Evolutionary conservation across 1,140 invertebrate genomes (phyloP), one percentile per base, ranked within the genome.

Genomic region (Saxidomus purpurata): DNA sequence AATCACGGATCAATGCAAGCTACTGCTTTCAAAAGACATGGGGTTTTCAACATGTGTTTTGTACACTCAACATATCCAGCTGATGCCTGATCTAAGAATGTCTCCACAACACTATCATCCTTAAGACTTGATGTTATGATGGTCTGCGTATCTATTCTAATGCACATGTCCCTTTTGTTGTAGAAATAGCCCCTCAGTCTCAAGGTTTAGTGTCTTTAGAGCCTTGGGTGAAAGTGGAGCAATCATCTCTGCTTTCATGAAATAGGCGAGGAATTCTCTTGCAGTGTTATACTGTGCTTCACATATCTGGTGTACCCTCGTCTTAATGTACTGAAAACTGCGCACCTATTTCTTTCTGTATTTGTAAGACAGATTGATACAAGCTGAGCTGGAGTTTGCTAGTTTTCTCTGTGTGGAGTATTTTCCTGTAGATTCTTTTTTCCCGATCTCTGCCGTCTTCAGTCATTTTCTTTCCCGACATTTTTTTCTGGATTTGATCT

Each of bases 161-260:
- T 52, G 19, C 43, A 74, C 69, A 74, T 74, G 19, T 49, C n/a
- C 47, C 17, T 11, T 74, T 11, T 31, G 9, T n/a, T 4, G 22
- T 3, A 79, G n/a, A 15, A 49, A 19, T 15, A 19, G 9, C 13
- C 25, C n/a, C n/a, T n/a, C 76, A 3, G 31, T 34, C 4, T 15
- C 3, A 19, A 38, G 17, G 15, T 79, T 79, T 25, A 79, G 31
- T 6, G 9, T 79, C 76, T 49, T 49, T 47, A 52, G 3, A 38
- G 38, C 3, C 19, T 34, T 11, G 13, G 76, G 76, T n/a, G n/a
- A n/a, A n/a, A n/a, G n/a, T n/a, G n/a, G n/a, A n/a, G n/a, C n/a
- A 6, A 79, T 79, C 6, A 8, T 11, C 61, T 90, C 84, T n/a
- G 82, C 13, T 61, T 90, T 88, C 1, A 90, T 40, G 82, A 90